phyloP scores from a whole-genome alignment of 2,113 vertebrate genomes.

The Oxyruncus cristatus region DNA sequence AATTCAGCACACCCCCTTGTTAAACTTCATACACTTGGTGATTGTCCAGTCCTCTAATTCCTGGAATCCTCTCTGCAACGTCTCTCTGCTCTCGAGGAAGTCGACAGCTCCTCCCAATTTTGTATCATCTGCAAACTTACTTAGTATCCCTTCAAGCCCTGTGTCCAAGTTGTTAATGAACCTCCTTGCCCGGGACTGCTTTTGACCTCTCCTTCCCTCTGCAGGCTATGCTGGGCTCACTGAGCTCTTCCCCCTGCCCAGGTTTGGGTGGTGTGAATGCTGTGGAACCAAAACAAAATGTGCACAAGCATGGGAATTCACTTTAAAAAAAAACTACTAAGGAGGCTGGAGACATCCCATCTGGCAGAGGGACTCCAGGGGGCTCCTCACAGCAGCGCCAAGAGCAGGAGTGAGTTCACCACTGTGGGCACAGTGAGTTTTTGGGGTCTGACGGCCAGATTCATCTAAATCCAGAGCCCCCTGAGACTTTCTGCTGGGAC shows the following conservation, averaged over 20 bases:
- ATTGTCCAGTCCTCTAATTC: background rate
- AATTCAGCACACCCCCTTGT: accelerated
- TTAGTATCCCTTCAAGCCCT: background rate
- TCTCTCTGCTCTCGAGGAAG: background rate
- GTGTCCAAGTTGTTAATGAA: background rate
- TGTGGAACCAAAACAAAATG: background rate
- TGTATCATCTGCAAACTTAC: background rate
- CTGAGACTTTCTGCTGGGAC: background rate
- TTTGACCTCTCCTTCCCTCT: accelerated
- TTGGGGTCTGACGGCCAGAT: too few species aligned
- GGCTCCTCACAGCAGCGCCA: background rate
- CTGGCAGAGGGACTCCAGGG: too few species aligned
- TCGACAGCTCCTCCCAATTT: background rate
- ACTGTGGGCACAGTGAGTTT: accelerated
- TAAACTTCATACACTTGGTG: background rate
- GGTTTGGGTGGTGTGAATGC: background rate
- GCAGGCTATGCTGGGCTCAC: accelerated
- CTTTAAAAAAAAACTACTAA: background rate
- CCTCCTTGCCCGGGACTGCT: accelerated
- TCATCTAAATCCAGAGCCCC: too few species aligned
- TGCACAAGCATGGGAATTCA: background rate
- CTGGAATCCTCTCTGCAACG: background rate
- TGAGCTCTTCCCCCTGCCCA: accelerated
- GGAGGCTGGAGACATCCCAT: accelerated
- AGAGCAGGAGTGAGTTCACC: accelerated